Conservation (phyloP, 2,888 invertebrate species). For the Exocentrus adspersus region DNA sequence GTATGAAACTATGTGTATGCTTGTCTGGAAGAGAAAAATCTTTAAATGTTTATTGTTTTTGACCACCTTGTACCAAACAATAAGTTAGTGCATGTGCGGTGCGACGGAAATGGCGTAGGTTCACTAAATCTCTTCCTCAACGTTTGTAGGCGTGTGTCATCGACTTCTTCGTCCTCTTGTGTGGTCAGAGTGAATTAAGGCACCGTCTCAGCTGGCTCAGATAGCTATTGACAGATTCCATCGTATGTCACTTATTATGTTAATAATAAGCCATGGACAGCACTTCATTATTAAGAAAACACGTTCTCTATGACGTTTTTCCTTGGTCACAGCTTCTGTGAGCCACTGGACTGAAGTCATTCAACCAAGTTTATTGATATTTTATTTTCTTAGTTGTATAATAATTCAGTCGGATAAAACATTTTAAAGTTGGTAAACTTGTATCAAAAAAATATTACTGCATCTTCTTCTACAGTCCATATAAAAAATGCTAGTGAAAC, state of each 20-base stretch:
- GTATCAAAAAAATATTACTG: no score
- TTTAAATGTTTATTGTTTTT: no score
- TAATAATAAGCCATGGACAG: not conserved
- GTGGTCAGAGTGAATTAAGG: constrained; percentile 29
- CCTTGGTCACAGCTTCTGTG: not conserved
- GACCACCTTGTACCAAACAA: not conserved
- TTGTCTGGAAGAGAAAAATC: no score
- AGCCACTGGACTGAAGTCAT: no score
- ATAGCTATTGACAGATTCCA: constrained; percentile 16
- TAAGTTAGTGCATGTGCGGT: constrained; percentile 30
- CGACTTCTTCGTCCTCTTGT: constrained; percentile 23
- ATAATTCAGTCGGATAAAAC: no score
- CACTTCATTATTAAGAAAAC: not conserved
- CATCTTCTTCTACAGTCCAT: no score
- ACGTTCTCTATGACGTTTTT: not conserved
- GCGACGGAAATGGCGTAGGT: constrained; percentile 34
- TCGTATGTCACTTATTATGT: constrained; percentile 18
- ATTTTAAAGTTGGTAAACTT: no score
- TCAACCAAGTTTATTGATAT: no score
- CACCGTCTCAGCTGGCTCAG: constrained; percentile 5
- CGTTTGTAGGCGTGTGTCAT: constrained; percentile 35
- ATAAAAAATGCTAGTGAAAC: no score
- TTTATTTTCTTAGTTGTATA: no score
- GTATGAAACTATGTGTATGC: no score
- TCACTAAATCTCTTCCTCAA: constrained; percentile 38